Conservation (phyloP, 2,888 invertebrate genomes). For the Eretmocerus hayati region DNA sequence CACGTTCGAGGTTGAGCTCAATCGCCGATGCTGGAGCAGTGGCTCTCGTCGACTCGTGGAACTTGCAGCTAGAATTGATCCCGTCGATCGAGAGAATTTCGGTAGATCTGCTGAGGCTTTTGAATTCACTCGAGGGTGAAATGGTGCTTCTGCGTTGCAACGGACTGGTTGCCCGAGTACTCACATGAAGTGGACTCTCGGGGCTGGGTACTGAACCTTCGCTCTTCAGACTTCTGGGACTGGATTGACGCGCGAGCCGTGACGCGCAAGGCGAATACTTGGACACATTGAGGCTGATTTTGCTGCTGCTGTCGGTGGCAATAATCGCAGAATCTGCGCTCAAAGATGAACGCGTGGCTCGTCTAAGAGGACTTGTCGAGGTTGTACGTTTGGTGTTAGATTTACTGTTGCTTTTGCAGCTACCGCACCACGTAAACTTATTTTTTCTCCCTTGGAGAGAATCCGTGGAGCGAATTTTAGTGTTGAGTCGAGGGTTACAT, state of each 20-base stretch:
- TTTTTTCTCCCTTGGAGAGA: slow-evolving; percentile 5
- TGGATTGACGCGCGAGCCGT: slow-evolving; percentile 35
- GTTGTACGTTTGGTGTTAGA: slow-evolving; percentile 7
- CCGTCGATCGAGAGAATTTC: not conserved
- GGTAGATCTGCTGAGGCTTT: slow-evolving; percentile 11
- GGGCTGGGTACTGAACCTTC: slow-evolving; percentile 23
- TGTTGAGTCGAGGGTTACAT: not conserved
- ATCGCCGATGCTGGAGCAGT: slow-evolving; percentile 32
- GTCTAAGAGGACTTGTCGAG: slow-evolving; percentile 28
- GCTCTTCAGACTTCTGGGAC: slow-evolving; percentile 39
- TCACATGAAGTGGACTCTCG: slow-evolving; percentile 39
- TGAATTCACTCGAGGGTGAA: slow-evolving; percentile 34
- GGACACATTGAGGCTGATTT: slow-evolving; percentile 38
- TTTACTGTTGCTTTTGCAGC: slow-evolving; percentile 13
- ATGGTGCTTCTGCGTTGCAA: slow-evolving; percentile 1
- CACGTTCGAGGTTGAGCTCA: slow-evolving; percentile 27
- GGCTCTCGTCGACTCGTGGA: slow-evolving; percentile 8
- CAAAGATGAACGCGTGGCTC: slow-evolving; percentile 38
- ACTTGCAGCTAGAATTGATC: too few relatives aligned
- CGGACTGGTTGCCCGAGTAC: slow-evolving; percentile 32
- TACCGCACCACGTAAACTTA: slow-evolving; percentile 22
- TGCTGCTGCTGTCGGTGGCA: slow-evolving; percentile 24
- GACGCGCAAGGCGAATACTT: slow-evolving; percentile 45
- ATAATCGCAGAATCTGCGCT: slow-evolving; percentile 31
- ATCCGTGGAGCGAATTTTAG: not conserved